Evolutionary conservation across 2,113 vertebrate species (phyloP), one percentile per base, ranked within the genome.

Genomic region (Pardalotus punctatus): DNA sequence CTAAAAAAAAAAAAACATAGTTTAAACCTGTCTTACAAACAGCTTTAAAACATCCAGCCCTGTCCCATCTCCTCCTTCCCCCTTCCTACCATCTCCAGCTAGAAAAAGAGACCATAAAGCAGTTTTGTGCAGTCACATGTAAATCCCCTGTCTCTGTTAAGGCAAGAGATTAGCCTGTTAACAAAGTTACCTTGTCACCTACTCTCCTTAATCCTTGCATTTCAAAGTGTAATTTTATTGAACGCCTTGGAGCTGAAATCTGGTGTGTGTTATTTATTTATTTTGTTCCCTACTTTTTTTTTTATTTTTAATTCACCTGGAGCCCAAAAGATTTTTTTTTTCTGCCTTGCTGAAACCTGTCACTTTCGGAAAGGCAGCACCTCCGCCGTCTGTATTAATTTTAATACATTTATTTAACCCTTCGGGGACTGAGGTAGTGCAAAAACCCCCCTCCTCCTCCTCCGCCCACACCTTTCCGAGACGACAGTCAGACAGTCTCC

Each of bases 181-280:
- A 97, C 96, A 97, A 97, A 97, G 96, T 96, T 97, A 97, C 96
- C 97, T 96, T 97, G 97, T 97, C 97, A 97, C 97, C 96, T 97
- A 96, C 84, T 78, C 92, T 50, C 79, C 81, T 96, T 97, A 97
- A 97, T 97, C 97, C 96, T 81, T 95, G 95, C 97, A 97, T 97
- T 97, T 97, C 96, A 97, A 97, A 97, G 97, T 86, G 88, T 96
- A 86, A 94, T 97, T 96, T 97, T 96, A 97, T 84, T 95, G 97
- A 96, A 88, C 14, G 51, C 86, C 94, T 97, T 33, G 83, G 86
- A 96, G 93, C 86, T 85, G 88, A 96, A 90, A 94, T 94, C 93
- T 97, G 93, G 56, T 67, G 77, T 50, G 50, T 48, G 62, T 81
- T 84, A 85, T 87, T 97, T 97, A 95, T 96, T 97, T 97, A 97